Evolutionary conservation across 2,888 invertebrate species (phyloP).

Genomic region (Ophion obscuratus): DNA sequence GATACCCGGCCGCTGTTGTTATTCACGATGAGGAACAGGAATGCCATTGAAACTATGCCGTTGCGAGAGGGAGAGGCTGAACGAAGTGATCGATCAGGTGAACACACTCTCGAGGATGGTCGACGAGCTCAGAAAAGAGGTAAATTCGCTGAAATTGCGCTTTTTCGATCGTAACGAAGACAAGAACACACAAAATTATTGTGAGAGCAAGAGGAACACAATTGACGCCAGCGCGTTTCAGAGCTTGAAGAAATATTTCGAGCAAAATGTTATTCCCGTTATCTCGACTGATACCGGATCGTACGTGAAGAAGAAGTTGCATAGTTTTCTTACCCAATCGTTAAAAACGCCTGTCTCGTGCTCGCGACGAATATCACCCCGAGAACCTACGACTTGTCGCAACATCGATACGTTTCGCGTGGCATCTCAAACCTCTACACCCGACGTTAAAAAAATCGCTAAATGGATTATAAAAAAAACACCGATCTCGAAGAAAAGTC

Average conservation of each 20-base stretch:
- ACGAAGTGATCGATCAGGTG: constrained; percentile 68
- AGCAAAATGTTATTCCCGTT: constrained; percentile 31
- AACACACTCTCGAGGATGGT: constrained; percentile 66
- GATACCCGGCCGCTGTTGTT: neutral
- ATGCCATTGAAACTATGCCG: constrained; percentile 59
- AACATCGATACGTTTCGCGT: neutral
- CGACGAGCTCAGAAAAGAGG: constrained; percentile 69
- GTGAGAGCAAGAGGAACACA: neutral
- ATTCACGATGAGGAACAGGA: constrained; percentile 40
- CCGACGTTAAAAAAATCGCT: neutral
- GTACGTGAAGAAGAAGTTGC: constrained; percentile 42
- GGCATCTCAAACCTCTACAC: neutral
- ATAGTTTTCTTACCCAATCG: constrained; percentile 43
- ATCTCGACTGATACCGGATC: constrained; percentile 28
- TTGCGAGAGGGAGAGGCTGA: constrained; percentile 64
- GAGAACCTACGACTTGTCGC: neutral
- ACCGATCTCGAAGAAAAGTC: neutral
- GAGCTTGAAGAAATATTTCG: constrained; percentile 46
- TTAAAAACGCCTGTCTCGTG: constrained; percentile 18
- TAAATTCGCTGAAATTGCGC: constrained; percentile 51
- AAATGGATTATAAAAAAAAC: constrained; percentile 4
- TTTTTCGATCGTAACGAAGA: constrained; percentile 6
- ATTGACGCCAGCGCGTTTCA: constrained; percentile 13
- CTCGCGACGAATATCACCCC: neutral
- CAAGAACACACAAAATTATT: neutral